Conservation (phyloP, 2,113 vertebrate genomes). For the Ameiurus melas region DNA sequence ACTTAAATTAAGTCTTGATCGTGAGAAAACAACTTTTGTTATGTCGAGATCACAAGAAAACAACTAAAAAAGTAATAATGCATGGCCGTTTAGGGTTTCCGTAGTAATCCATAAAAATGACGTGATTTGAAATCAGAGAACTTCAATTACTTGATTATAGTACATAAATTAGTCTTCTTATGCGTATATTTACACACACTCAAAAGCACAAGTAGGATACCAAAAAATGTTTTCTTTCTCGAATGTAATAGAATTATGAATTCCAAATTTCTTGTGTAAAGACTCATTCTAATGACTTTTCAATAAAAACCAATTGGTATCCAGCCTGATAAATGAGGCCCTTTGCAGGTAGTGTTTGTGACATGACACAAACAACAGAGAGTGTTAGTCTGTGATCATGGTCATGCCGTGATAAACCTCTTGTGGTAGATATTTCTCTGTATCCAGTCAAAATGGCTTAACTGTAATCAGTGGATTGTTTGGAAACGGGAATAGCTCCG, state of each 20-base stretch:
- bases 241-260: not conserved
- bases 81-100: too few relatives aligned
- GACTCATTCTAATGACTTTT: not conserved
- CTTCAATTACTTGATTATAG: too few relatives aligned
- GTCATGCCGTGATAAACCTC: not conserved
- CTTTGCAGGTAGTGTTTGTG: not conserved
- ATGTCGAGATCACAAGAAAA: too few relatives aligned
- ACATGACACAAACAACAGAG: not conserved
- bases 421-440: slow-evolving; percentile 57
- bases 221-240: too few relatives aligned
- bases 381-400: not conserved
- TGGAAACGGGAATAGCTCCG: slow-evolving; percentile 66
- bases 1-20: too few relatives aligned
- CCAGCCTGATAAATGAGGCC: not conserved
- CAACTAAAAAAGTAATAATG: too few relatives aligned
- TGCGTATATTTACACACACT: not conserved
- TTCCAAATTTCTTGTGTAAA: not conserved
- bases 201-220: not conserved
- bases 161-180: not conserved
- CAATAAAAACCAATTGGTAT: not conserved
- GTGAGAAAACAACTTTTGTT: too few relatives aligned
- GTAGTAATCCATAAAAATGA: too few relatives aligned
- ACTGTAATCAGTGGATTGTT: slow-evolving; percentile 69
- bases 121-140: too few relatives aligned
- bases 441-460: slow-evolving; percentile 55